Base-by-base conservation (phyloP, 2,888 invertebrate genomes). In the Nymphalis urticae region DNA sequence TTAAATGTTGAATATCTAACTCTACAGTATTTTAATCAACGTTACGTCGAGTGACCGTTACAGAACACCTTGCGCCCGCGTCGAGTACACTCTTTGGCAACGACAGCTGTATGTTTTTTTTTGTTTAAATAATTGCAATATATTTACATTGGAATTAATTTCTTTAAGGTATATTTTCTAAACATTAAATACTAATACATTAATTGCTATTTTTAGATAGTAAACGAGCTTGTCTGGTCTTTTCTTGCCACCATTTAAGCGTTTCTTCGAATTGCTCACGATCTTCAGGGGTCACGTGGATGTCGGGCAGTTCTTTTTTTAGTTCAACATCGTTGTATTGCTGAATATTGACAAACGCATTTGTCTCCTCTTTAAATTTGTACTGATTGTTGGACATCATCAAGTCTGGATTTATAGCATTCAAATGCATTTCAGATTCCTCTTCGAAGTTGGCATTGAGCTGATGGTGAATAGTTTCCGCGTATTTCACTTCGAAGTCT, bases 221-320 rank as follows among this genome's bases (percentile, higher is more conserved):
- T 16, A 84, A 79, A 73, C 86, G 86, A 19, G 83, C 81, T 79
- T 85, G 87, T 75, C 85, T 85, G 3, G 91, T 92, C 75, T 92
- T 92, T 75, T 92, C 90, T 75, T 93, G 92, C 93, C 93, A 93
- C 93, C 93, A 93, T 75, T 92, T 93, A 16, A 93, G 76, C 2
- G 92, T 92, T 75, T 93, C 93, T 71, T 93, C 93, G 76, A 92
- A 92, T 69, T 93, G 92, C 67, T 92, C 89, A 70, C 91, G 79
- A 72, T 92, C 89, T 77, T 92, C 92, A 32, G 91, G 87, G 36
- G 91, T 90, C n/a, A 92, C 90, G 72, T 91, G 90, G 50, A 92
- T 88, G 71, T 90, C 89, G 60, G 92, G 90, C 68, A 93, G 83
- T 75, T 92, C 94, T 68, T 88, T 90, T 70, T 91, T 93, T 32